A percentile compares a stretch with the other conserved stretches of the same genome.
phyloP scores from a whole-genome alignment of 2,888 invertebrate species.

The Isotomurus palustris region DNA sequence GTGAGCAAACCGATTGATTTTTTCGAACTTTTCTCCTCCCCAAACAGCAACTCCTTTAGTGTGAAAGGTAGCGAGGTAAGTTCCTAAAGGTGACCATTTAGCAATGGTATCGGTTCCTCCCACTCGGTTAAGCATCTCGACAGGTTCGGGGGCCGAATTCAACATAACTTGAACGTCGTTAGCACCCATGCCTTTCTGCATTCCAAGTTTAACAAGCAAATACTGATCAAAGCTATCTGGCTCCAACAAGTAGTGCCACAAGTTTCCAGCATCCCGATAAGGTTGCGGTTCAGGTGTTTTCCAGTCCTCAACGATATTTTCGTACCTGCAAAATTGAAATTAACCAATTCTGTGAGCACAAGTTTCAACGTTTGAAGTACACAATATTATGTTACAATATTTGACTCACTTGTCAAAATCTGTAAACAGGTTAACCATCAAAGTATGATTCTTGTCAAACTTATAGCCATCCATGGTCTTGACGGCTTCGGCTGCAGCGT shows the following conservation, averaged over 20 bases:
- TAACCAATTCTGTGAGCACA: neutral
- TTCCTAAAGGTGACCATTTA: slow-evolving; percentile 96
- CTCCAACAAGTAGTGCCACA: slow-evolving; percentile 87
- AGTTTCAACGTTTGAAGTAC: slow-evolving; percentile 5
- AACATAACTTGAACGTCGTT: slow-evolving; percentile 82
- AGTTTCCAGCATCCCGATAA: slow-evolving; percentile 86
- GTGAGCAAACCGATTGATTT: slow-evolving; percentile 87
- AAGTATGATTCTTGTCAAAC: slow-evolving; percentile 72
- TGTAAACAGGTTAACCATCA: slow-evolving; percentile 87
- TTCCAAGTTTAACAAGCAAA: slow-evolving; percentile 57
- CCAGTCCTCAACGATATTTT: slow-evolving; percentile 88
- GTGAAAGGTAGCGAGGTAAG: slow-evolving; percentile 94
- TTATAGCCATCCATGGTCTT: slow-evolving; percentile 85
- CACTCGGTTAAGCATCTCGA: slow-evolving; percentile 71
- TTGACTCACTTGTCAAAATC: slow-evolving; percentile 91
- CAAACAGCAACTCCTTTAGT: slow-evolving; percentile 91
- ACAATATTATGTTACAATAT: too few species aligned
- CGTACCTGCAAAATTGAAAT: slow-evolving; percentile 57
- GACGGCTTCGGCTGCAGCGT: slow-evolving; percentile 82
- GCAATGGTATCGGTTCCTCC: slow-evolving; percentile 96
- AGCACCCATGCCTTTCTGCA: slow-evolving; percentile 61
- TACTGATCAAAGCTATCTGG: slow-evolving; percentile 96
- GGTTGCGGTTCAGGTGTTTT: slow-evolving; percentile 76
- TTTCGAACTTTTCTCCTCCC: slow-evolving; percentile 90
- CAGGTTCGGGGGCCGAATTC: slow-evolving; percentile 83